Base-by-base conservation (phyloP, 1,140 invertebrate genomes). In the Piezodorus guildinii region DNA sequence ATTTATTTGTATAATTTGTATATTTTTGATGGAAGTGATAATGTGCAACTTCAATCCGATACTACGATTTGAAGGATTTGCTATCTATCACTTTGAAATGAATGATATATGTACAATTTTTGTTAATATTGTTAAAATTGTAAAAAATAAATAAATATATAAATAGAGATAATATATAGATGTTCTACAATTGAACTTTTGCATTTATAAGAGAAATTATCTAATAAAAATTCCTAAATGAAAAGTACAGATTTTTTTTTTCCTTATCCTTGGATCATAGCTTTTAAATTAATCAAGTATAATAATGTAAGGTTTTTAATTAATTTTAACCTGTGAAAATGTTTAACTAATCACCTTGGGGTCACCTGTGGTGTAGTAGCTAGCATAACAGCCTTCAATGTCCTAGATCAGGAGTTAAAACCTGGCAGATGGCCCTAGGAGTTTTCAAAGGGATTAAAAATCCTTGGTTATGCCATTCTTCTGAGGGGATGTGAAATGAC, bases 91-190 rank as follows among this genome's bases (percentile, higher is more conserved):
- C 46, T 49, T 49, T 49, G 14, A 49, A n/a, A 21, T n/a, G 21
- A n/a, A 21, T n/a, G 21, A 49, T 49, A 5, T 19, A 19, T 49
- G 46, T 49, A 49, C 5, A 49, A 49, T 49, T 49, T 49, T 49
- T 49, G 46, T 49, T 49, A 49, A 49, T 49, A 49, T 49, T 49
- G 46, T 49, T 49, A 49, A 19, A 17, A 49, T 49, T 49, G 46
- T 49, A 19, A n/a, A 19, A 49, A 6, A 49, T 17, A 49, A 19
- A 49, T 6, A 10, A 19, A 17, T 17, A 19, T 10, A 21, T 49
- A 19, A 49, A 19, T 4, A 17, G 10, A 49, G 3, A 19, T 4
- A 4, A 19, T 49, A 49, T 49, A 21, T n/a, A 46, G 45, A 46
- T 46, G 46, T 49, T 49, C 21, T 19, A 49, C 46, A 49, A 17